Evolutionary conservation across 2,888 invertebrate species (phyloP).

Genomic region (Plebejus anna): DNA sequence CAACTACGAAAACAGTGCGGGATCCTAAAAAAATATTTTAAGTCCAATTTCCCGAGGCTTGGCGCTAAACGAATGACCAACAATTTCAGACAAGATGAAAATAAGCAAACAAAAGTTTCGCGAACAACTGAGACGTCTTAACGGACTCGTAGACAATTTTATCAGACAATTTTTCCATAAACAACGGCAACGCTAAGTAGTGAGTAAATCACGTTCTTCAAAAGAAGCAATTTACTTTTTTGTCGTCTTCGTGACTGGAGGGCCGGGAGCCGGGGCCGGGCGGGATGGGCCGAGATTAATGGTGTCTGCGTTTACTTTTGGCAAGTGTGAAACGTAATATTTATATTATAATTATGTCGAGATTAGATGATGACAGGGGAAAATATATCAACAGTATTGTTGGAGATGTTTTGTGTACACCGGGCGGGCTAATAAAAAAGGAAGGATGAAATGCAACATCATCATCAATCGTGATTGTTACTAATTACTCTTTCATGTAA

Average conservation of each 20-base stretch:
- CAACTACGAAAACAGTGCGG: neutral
- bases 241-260: conserved; percentile 32
- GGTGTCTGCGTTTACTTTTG: conserved; percentile 30
- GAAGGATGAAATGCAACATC: neutral
- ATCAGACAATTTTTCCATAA: conserved; percentile 29
- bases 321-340: conserved; percentile 26
- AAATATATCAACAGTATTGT: neutral
- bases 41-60: neutral
- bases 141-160: conserved; percentile 27
- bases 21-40: neutral
- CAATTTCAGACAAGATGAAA: neutral
- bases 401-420: neutral
- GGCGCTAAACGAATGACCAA: neutral
- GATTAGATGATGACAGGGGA: conserved; percentile 31
- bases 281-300: conserved; percentile 31
- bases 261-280: conserved; percentile 31
- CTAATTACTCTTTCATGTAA: neutral
- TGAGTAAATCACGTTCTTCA: conserved; percentile 31
- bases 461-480: neutral
- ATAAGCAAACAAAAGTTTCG: neutral
- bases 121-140: neutral
- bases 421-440: neutral
- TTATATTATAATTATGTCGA: conserved; percentile 16
- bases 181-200: conserved; percentile 29
- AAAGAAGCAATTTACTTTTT: conserved; percentile 31